Conservation (phyloP, 2,113 vertebrate genomes). For the Noctilio leporinus region DNA sequence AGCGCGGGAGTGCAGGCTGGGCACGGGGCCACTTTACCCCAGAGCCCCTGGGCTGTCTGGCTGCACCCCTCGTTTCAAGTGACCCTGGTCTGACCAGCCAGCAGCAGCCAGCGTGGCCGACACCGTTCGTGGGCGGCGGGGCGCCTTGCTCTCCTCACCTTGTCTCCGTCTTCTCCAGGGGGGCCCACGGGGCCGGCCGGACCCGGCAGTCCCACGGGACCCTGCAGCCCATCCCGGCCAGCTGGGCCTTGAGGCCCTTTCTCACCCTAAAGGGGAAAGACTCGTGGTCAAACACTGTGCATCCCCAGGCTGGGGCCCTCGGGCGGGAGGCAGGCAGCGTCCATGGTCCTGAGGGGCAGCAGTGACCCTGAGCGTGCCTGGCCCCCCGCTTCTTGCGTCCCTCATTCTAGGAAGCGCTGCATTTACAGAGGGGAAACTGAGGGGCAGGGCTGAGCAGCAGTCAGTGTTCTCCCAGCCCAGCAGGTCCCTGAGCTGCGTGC, state of each 20-base stretch:
- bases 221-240: slow-evolving; percentile 96
- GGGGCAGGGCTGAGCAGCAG: rapidly evolving
- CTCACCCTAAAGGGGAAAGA: slow-evolving; percentile 85
- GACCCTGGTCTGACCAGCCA: neutral
- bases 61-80: rapidly evolving
- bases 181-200: slow-evolving; percentile 95
- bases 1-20: rapidly evolving
- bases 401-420: neutral
- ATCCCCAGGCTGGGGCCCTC: rapidly evolving
- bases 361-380: rapidly evolving
- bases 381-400: rapidly evolving
- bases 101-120: rapidly evolving
- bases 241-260: slow-evolving; percentile 98
- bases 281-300: neutral
- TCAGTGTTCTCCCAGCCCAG: neutral
- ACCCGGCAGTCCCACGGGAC: slow-evolving; percentile 95
- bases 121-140: rapidly evolving
- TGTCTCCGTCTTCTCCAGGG: slow-evolving; percentile 97
- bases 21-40: rapidly evolving
- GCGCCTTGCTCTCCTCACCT: slow-evolving; percentile 77
- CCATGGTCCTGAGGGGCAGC: neutral
- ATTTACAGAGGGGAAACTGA: neutral
- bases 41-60: rapidly evolving
- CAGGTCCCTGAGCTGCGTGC: rapidly evolving
- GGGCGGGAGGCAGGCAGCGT: rapidly evolving